Evolutionary conservation across 2,888 invertebrate species (phyloP).

Genomic region (Ellobium chinense): DNA sequence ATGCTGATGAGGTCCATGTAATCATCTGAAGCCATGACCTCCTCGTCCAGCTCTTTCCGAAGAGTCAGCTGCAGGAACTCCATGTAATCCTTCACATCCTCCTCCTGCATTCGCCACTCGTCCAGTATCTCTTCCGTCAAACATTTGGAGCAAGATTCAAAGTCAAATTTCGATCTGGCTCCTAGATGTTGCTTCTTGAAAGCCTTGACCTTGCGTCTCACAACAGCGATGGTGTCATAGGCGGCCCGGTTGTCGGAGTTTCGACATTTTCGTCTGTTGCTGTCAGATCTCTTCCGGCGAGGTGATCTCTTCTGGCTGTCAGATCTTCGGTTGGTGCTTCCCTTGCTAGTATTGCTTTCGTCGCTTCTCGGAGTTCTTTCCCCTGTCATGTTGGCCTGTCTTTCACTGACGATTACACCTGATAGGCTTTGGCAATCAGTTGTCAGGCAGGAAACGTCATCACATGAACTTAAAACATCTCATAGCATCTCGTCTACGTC

Average conservation of each 20-base stretch:
- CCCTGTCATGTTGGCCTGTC: neutral
- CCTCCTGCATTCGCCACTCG: neutral
- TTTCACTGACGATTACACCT: too few relatives aligned
- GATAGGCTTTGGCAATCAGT: too few relatives aligned
- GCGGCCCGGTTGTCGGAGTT: neutral
- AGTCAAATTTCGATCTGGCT: neutral
- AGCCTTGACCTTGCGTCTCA: conserved; percentile 21
- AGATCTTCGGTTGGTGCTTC: neutral
- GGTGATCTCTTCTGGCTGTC: neutral
- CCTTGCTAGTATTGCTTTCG: neutral
- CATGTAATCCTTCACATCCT: neutral
- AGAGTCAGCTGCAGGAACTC: conserved; percentile 26
- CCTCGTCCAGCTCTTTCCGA: conserved; percentile 14
- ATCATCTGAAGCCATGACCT: conserved; percentile 27
- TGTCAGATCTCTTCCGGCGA: neutral
- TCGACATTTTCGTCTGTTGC: neutral
- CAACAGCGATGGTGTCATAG: neutral
- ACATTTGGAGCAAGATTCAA: conserved; percentile 6
- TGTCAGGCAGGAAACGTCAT: too few relatives aligned
- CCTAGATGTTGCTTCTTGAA: conserved; percentile 36
- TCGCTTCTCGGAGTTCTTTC: neutral
- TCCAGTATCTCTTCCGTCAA: conserved; percentile 16
- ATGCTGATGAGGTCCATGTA: conserved; percentile 56
- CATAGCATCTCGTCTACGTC: too few relatives aligned
- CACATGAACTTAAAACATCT: too few relatives aligned